These are phyloP conservation scores for Chelonoidis abingdonii DNA, from an alignment of 2,113 vertebrate species.

Conservation along the genomic window DNA sequence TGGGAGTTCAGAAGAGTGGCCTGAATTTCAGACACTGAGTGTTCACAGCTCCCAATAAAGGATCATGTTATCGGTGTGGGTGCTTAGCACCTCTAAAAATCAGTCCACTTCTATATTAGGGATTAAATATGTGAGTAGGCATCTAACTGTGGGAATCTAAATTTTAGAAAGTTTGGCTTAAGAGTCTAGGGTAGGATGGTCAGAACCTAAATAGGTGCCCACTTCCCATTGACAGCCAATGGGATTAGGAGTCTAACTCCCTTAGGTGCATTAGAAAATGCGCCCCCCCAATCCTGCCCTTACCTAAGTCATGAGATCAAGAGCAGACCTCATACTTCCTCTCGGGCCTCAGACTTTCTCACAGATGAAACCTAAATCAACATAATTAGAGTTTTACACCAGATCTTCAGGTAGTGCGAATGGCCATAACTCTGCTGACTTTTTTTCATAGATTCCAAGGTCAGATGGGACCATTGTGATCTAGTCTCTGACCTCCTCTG, in stretches of 20 bases:
- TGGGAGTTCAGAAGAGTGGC: background rate
- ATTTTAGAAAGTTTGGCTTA: background rate
- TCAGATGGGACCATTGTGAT: background rate
- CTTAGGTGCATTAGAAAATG: constrained; percentile 4
- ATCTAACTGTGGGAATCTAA: background rate
- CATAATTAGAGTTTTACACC: background rate
- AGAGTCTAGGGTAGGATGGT: background rate
- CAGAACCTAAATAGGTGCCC: background rate
- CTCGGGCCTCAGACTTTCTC: background rate
- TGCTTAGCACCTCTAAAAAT: background rate
- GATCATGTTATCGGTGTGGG: background rate
- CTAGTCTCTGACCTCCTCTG: background rate
- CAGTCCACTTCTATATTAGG: background rate
- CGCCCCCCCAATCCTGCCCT: background rate
- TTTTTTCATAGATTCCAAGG: background rate
- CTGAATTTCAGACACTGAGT: background rate
- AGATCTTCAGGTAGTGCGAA: background rate
- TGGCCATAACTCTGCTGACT: background rate
- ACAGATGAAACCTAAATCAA: constrained; percentile 3
- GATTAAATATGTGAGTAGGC: background rate
- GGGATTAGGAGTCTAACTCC: background rate
- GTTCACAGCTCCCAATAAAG: background rate
- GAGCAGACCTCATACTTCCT: background rate
- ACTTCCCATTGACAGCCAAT: background rate
- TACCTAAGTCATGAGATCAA: background rate